Percentiles rank a stretch among this genome's conserved stretches.
Evolutionary conservation across 1,140 invertebrate species (phyloP).

Genomic region (Babylonia areolata): DNA sequence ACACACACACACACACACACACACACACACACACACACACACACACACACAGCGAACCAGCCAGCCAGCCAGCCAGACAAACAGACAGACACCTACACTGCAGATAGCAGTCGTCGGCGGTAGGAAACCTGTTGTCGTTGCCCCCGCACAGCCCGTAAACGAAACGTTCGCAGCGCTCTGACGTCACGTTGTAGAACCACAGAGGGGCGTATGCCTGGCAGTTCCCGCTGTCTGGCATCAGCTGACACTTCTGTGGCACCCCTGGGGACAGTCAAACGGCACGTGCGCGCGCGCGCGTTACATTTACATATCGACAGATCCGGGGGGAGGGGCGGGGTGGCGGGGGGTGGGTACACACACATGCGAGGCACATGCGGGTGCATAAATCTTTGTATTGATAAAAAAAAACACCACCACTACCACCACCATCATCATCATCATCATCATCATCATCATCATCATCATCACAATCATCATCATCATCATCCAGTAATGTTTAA

Average conservation of each 20-base stretch:
- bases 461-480: too few relatives aligned
- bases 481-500: too few relatives aligned
- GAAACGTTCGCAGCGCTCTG: conserved; percentile 79
- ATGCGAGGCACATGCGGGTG: too few relatives aligned
- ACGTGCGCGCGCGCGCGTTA: neutral
- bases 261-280: too few relatives aligned
- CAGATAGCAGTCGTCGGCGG: conserved; percentile 79
- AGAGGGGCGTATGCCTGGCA: conserved; percentile 80
- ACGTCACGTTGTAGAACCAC: conserved; percentile 78
- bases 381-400: too few relatives aligned
- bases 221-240: conserved; percentile 76
- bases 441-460: too few relatives aligned
- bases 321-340: too few relatives aligned
- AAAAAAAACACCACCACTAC: too few relatives aligned
- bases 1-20: neutral
- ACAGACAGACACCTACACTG: conserved; percentile 71
- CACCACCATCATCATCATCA: too few relatives aligned
- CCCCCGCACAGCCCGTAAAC: conserved; percentile 82
- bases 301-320: too few relatives aligned
- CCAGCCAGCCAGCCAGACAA: neutral
- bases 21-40: neutral
- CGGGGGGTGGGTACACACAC: too few relatives aligned
- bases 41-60: neutral
- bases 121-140: conserved; percentile 82
- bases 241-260: conserved; percentile 42